Evolutionary conservation across 2,797 vertebrate genomes (phyloP), one percentile per base, ranked within the genome.

Genomic region (Lepidocolaptes lacrymiger): DNA sequence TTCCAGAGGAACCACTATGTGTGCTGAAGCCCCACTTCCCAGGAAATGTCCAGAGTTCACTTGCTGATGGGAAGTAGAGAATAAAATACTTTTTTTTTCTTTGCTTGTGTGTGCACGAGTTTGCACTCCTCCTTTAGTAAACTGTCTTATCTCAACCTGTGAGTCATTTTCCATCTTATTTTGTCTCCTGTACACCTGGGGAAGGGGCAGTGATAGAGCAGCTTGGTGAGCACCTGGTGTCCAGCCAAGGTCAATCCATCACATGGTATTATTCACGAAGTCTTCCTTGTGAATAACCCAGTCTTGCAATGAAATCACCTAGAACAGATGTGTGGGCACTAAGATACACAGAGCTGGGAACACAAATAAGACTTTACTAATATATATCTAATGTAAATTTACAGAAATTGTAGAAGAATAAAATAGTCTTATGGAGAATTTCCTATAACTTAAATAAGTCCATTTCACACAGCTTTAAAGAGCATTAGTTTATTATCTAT

Each of bases 401-500:
- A 66, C 21, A 89, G 36, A 88, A 89, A 71, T 21, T 32, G 58
- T 0, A 44, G 48, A 76, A 54, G 8, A 88, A 69, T 41, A 73
- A 16, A 91, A 41, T 3, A 64, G 7, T 15, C 2, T 59, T 88
- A 85, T 52, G 54, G 82, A 93, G 83, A 91, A 94, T 56, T 94
- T 68, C 39, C 34, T 89, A 74, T 15, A 96, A 91, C 62, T 92
- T 78, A 95, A 96, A 92, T 69, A 89, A 97, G 59, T 95, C 92
- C 37, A 92, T 90, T 95, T 89, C 92, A 94, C 95, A 96, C 89
- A 93, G 26, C 91, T 97, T 98, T 98, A 98, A 98, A 98, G 97
- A 99, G 97, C 98, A 98, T 99, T 99, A 98, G 98, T 99, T 99
- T 99, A 99, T 98, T 98, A 98, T 96, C 98, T 98, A 98, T 98